Evolutionary conservation across 2,888 invertebrate genomes (phyloP).

Genomic region (Pasiphila rectangulata): DNA sequence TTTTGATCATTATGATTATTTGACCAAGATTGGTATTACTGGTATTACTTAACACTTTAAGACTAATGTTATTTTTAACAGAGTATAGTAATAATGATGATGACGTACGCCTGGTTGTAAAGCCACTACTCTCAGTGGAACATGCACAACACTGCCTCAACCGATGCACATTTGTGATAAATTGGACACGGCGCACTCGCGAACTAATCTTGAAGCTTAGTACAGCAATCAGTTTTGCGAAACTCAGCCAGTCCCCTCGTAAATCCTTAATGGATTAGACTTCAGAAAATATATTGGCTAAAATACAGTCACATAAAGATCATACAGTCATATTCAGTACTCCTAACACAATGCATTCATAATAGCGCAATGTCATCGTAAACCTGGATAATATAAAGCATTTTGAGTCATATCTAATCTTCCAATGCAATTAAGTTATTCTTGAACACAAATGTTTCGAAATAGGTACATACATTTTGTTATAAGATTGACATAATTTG

Average conservation of each 20-base stretch:
- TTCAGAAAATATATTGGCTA: conserved; percentile 33
- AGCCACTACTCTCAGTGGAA: neutral
- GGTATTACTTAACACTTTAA: too few species aligned
- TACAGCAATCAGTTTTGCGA: conserved; percentile 68
- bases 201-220: conserved; percentile 59
- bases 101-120: too few species aligned
- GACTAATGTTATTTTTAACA: too few species aligned
- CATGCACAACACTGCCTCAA: conserved; percentile 18
- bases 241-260: conserved; percentile 60
- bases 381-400: conserved; percentile 7
- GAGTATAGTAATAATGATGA: too few species aligned
- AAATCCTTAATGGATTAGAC: conserved; percentile 57
- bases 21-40: too few species aligned
- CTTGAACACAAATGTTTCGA: neutral
- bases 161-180: conserved; percentile 66
- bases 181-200: conserved; percentile 65
- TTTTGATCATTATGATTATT: too few species aligned
- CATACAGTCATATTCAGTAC: conserved; percentile 10
- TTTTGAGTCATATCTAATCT: conserved; percentile 11
- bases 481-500: neutral
- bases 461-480: neutral
- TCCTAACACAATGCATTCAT: conserved; percentile 11
- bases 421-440: conserved; percentile 8
- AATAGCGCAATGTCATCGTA: conserved; percentile 13
- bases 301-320: conserved; percentile 25